Base-by-base conservation (phyloP, 2,888 invertebrate species). In the Ferrisia virgata region DNA sequence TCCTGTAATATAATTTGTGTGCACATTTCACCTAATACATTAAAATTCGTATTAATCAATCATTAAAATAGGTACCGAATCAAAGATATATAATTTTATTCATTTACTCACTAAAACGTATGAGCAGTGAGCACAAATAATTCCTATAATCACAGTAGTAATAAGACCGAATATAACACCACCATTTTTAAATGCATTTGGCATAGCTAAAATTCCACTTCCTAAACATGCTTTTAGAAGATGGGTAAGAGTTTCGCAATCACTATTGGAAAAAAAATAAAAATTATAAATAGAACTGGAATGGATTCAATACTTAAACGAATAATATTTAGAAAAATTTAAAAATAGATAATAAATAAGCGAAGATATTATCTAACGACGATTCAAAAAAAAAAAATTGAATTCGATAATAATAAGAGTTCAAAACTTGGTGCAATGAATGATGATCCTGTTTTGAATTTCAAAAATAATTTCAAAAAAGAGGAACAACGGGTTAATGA, bases 161-260 rank as follows among this genome's bases (percentile, higher is more conserved):
- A 95, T 90, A 86, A 96, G 92, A 82, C 98, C 98, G 86, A 95
- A 91, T 86, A 94, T 89, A 47, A 98, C 90, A 47, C 99, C 99
- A 6, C 96, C 93, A 88, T 93, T 92, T 89, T 93, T 93, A 89
- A 98, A 96, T 13, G 98, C 98, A 85, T 93, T 91, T 0, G 98
- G 98, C 95, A 99, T 96, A 0, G 98, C 92, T 86, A 99, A 91
- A 88, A 99, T 97, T 76, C 99, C 99, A 9, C 98, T 98, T 33
- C 99, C 99, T 85, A 99, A 92, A 47, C 97, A 97, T 4, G 97
- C 98, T 89, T 98, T 99, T 87, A 98, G 90, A 86, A 99, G 91
- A 91, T 98, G 97, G 86, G 96, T 96, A 86, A 98, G 90, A 0
- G 97, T 96, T 88, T 96, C 96, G 90, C 92, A 92, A 89, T 96